These are phyloP conservation scores for Scortum barcoo DNA, from an alignment of 2,113 vertebrate genomes.

Conservation along the genomic window DNA sequence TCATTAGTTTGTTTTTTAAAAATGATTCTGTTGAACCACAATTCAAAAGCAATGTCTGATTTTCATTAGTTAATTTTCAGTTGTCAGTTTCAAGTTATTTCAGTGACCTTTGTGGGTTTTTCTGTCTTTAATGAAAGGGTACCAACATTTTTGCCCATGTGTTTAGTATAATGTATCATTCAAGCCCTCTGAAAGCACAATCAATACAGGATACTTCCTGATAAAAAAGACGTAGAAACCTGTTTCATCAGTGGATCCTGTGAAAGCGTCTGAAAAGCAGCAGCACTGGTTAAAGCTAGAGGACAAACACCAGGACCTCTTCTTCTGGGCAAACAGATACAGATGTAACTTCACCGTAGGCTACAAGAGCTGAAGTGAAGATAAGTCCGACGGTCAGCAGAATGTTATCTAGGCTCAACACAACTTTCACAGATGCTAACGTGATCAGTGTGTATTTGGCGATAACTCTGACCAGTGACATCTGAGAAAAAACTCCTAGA, in stretches of 20 bases:
- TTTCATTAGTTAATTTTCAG: no score
- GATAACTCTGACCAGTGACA: constrained; percentile 4
- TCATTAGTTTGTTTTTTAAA: no score
- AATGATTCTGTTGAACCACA: no score
- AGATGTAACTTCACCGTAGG: neutral
- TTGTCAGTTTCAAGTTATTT: no score
- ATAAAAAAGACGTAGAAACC: neutral
- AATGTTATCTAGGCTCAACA: neutral
- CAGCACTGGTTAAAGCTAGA: neutral
- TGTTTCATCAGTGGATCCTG: neutral
- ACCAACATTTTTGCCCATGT: no score
- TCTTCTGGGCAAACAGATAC: neutral
- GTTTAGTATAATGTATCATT: no score
- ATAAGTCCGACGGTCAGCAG: constrained; percentile 25
- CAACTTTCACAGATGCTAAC: constrained; percentile 7
- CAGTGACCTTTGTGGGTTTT: no score
- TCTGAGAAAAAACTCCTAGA: neutral
- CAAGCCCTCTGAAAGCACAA: neutral
- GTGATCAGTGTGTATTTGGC: constrained; percentile 16
- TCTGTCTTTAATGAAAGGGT: no score
- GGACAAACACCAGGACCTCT: constrained; percentile 3
- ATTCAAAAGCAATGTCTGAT: no score
- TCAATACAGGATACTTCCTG: neutral
- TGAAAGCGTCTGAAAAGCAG: neutral
- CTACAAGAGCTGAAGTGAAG: neutral